phyloP scores from a whole-genome alignment of 2,797 vertebrate species.

The Pseudochromis fuscus region DNA sequence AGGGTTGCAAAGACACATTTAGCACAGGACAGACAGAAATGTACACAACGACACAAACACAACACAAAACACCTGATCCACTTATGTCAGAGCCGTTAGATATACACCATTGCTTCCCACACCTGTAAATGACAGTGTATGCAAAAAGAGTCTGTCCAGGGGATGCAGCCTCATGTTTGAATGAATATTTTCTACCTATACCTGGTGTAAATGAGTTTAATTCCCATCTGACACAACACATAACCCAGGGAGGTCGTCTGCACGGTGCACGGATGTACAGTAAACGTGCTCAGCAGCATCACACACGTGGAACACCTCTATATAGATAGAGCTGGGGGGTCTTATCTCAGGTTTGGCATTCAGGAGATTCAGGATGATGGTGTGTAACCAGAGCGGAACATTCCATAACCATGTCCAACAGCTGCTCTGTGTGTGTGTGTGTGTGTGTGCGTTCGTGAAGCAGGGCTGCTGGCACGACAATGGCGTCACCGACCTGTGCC shows the following conservation, averaged over 20 bases:
- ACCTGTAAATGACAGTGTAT: neutral
- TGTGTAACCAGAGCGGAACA: slow-evolving; percentile 73
- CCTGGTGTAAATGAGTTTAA: too few species aligned
- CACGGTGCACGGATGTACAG: slow-evolving; percentile 28
- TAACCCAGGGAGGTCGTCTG: neutral
- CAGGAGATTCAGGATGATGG: slow-evolving; percentile 55
- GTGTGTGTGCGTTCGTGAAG: slow-evolving; percentile 7
- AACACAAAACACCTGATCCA: slow-evolving; percentile 47
- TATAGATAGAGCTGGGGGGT: slow-evolving; percentile 16
- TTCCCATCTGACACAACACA: too few species aligned
- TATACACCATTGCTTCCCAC: neutral
- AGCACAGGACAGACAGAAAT: slow-evolving; percentile 64
- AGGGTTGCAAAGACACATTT: slow-evolving; percentile 56
- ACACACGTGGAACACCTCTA: slow-evolving; percentile 38
- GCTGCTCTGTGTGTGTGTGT: slow-evolving; percentile 65
- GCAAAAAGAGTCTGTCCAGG: neutral
- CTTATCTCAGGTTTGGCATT: slow-evolving; percentile 58
- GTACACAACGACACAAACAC: slow-evolving; percentile 52
- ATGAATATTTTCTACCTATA: too few species aligned
- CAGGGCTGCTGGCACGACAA: slow-evolving; percentile 30
- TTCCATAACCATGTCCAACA: slow-evolving; percentile 68
- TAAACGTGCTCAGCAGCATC: slow-evolving; percentile 38
- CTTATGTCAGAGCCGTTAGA: slow-evolving; percentile 31
- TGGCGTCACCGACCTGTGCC: slow-evolving; percentile 35
- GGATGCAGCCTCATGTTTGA: too few species aligned